Base-by-base conservation (phyloP, 2,888 invertebrate species). In the Raillietiella orientalis region DNA sequence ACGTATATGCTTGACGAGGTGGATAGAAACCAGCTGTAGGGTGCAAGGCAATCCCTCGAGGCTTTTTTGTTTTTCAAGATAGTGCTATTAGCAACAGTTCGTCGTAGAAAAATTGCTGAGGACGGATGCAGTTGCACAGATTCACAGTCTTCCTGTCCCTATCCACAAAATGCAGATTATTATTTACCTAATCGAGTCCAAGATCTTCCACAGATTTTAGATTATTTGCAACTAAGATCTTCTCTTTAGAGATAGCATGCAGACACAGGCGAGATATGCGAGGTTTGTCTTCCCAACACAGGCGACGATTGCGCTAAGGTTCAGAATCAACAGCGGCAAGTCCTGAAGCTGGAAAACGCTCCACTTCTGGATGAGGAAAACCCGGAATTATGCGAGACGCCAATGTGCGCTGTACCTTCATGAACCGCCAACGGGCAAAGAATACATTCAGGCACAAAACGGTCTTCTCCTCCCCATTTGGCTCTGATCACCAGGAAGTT, bases 221-320 rank as follows among this genome's bases (percentile, higher is more conserved):
- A 35, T 69, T 63, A 0, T 58, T 61, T 24, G 65, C 63, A 0
- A 77, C 62, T 1, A 77, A 49, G 10, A 65, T 55, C 43, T 72
- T 70, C 4, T 59, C 56, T 5, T 49, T 47, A 21, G 53, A 53
- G 1, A 53, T 56, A 4, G 66, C 67, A 37, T 63, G 59, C 35
- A 72, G 58, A 40, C 43, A 45, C 17, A 41, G 33, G 24, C 40
- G 35, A n/a, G n/a, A n/a, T n/a, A n/a, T n/a, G 5, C 59, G 49
- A 26, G 65, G 62, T 30, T 71, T 70, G 40, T 79, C 77, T 2
- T 74, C 74, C 70, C 74, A 82, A 43, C 67, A 82, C 2, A 82
- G 54, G 40, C 75, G 75, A 38, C 75, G 72, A 34, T 66, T 65
- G 31, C 55, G 56, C 47, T 66, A 82, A 40, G 79, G 79, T 11